Percentiles rank a stretch among this genome's conserved stretches.
phyloP scores from a whole-genome alignment of 2,888 invertebrate species.

The Helleia helle region DNA sequence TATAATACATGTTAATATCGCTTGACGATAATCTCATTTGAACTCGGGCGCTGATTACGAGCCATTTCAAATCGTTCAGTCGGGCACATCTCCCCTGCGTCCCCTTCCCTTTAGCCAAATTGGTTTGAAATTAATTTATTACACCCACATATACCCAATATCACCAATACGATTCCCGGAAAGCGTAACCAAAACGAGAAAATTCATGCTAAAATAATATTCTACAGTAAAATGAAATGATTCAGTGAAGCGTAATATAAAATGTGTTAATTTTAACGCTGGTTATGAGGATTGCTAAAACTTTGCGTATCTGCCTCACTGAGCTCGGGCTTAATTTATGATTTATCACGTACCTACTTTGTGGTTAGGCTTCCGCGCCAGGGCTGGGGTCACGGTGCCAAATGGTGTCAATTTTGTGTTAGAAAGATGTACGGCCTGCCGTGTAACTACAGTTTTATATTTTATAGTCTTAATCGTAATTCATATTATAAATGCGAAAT shows the following conservation, averaged over 20 bases:
- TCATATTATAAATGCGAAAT: too few relatives aligned
- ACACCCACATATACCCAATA: not conserved
- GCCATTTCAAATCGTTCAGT: conserved; percentile 2
- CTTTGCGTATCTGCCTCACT: not conserved
- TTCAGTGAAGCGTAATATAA: not conserved
- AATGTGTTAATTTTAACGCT: not conserved
- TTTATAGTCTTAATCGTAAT: not conserved
- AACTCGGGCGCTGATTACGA: conserved; percentile 4
- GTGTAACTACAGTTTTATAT: not conserved
- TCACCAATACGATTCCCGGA: not conserved
- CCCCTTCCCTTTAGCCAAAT: not conserved
- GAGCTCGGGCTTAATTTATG: conserved; percentile 11
- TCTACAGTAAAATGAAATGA: not conserved
- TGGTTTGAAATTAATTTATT: not conserved
- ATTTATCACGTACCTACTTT: conserved; percentile 9
- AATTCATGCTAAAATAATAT: not conserved
- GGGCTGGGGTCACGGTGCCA: conserved; percentile 10
- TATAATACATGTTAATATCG: not conserved
- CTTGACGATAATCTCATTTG: not conserved
- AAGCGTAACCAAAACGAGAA: not conserved
- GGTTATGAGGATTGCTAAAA: conserved; percentile 3
- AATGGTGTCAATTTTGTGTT: conserved; percentile 10
- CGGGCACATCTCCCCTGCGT: not conserved
- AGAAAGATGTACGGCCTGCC: conserved; percentile 1
- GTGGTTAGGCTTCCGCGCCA: conserved; percentile 8